Evolutionary conservation across 2,888 invertebrate species (phyloP).

Genomic region (Andrena hattorfiana): DNA sequence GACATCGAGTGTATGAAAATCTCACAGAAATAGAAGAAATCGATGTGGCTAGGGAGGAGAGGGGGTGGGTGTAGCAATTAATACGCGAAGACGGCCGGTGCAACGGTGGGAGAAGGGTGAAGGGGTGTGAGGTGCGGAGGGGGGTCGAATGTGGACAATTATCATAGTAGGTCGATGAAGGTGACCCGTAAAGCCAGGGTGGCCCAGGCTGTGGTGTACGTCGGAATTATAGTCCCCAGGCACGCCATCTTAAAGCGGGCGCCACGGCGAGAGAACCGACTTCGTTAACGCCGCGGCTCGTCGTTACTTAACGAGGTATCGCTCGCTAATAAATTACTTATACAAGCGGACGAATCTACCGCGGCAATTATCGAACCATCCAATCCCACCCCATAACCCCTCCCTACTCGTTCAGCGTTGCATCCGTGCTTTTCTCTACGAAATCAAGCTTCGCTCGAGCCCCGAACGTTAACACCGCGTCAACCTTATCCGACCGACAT

Average conservation of each 20-base stretch:
- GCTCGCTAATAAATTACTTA: constrained; percentile 70
- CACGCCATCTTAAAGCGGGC: constrained; percentile 77
- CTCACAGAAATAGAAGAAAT: constrained; percentile 7
- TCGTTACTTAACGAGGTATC: constrained; percentile 68
- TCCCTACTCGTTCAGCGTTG: background rate
- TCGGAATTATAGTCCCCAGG: constrained; percentile 76
- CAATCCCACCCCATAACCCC: background rate
- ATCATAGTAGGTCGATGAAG: constrained; percentile 78
- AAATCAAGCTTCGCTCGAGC: constrained; percentile 17
- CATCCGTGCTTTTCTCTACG: background rate
- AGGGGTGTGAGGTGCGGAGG: constrained; percentile 15
- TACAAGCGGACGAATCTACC: constrained; percentile 56
- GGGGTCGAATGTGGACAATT: constrained; percentile 64
- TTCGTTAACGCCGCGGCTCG: constrained; percentile 66
- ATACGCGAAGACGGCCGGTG: background rate
- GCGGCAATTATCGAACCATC: constrained; percentile 49
- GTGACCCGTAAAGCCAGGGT: constrained; percentile 72
- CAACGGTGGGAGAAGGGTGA: background rate
- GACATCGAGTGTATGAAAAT: background rate
- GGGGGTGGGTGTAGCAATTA: background rate
- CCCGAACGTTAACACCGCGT: constrained; percentile 3
- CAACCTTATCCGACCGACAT: background rate
- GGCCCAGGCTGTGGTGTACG: constrained; percentile 46
- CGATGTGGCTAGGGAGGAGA: background rate
- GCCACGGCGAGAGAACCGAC: constrained; percentile 48